Base-by-base conservation (phyloP, 2,888 invertebrate genomes). In the Thelaira solivaga region DNA sequence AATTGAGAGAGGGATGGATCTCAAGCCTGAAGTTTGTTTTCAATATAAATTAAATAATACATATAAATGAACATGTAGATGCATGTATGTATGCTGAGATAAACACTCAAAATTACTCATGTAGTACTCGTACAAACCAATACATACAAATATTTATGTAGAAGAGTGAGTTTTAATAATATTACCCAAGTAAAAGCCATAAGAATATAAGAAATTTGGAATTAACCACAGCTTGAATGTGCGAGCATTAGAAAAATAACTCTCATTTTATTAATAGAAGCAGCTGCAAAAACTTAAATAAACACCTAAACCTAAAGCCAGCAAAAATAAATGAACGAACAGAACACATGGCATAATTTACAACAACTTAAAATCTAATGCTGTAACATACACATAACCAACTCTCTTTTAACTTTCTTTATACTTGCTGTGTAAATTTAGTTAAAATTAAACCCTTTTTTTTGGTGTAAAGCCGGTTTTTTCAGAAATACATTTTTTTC, bases 11-110 rank as follows among this genome's bases (percentile, higher is more conserved):
- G 43, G 29, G 36, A 51, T 57, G 57, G 62, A 73, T 74, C 74
- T 78, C 39, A 74, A 78, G 65, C 64, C 65, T 34, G n/a, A 62
- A 69, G 34, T 69, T 76, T 61, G 41, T 51, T 59, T 74, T 67
- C 62, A 72, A 64, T 64, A 47, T 3, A 49, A 69, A 26, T 24
- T 45, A n/a, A 45, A 45, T 24, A 49, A 39, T 34, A 47, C 45
- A 22, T 39, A 43, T 5, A 13, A 6, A 41, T 11, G 16, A 16
- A 41, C n/a, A n/a, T n/a, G n/a, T n/a, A n/a, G n/a, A n/a, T n/a
- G n/a, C n/a, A n/a, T n/a, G n/a, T n/a, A n/a, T n/a, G n/a, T n/a
- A n/a, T n/a, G n/a, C 6, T 26, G 26, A 29, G 24, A 57, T n/a
- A 57, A 31, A 53, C 31, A 72, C 75, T 75, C 65, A 74, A 65